A percentile compares a stretch with the other conserved stretches of the same genome.
Evolutionary conservation across 2,888 invertebrate species (phyloP).

Genomic region (Meiosimyza platycephala): DNA sequence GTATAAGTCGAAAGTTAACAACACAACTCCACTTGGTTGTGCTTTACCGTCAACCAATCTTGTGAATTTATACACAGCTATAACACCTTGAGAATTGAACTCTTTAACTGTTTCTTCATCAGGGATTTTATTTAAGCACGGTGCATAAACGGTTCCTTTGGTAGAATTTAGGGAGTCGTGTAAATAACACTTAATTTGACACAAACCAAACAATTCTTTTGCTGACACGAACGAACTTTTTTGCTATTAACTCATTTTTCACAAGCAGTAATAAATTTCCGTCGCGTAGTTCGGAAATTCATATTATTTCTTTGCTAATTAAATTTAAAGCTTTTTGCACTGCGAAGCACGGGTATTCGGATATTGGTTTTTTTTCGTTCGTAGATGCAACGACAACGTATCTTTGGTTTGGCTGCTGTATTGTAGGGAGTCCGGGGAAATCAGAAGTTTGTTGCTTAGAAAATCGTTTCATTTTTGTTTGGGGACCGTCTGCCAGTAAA

Average conservation of each 20-base stretch:
- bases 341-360: no score
- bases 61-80: slow-evolving; percentile 34
- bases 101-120: slow-evolving; percentile 38
- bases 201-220: slow-evolving; percentile 26
- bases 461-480: no score
- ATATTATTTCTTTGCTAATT: no score
- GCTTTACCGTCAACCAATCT: background rate
- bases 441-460: no score
- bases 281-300: slow-evolving; percentile 14
- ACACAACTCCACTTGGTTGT: no score
- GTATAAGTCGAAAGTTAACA: slow-evolving; percentile 4
- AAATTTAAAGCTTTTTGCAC: no score
- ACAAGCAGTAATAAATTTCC: slow-evolving; percentile 20
- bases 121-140: slow-evolving; percentile 30
- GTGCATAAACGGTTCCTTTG: slow-evolving; percentile 34
- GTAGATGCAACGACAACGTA: no score
- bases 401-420: no score
- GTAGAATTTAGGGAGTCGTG: slow-evolving; percentile 27
- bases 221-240: slow-evolving; percentile 26
- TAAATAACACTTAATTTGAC: slow-evolving; percentile 21
- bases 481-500: no score
- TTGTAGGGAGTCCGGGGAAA: no score
- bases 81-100: slow-evolving; percentile 33
- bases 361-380: no score
- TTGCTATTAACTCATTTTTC: slow-evolving; percentile 17